Evolutionary conservation across 2,888 invertebrate species (phyloP), one percentile per base, ranked within the genome.

Genomic region (Dryomyza anilis): DNA sequence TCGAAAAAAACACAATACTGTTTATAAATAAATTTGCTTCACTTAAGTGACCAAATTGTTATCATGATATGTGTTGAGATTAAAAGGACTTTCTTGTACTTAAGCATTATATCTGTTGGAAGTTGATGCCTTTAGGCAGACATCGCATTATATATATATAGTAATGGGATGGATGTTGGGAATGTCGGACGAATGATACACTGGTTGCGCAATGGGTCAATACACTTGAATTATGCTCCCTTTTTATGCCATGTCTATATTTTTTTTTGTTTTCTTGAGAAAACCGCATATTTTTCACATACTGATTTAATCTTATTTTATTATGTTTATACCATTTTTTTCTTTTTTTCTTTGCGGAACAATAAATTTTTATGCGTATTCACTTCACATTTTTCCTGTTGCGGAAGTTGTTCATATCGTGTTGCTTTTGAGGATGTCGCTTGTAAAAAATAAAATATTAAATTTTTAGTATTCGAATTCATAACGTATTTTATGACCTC

Each of bases 1-100:
- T 36, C 39, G 61, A 61, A 65, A 64, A 63, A 29, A 58, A 55
- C 72, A 74, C 73, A 76, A 72, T 74, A 77, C 72, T 75, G 77
- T 76, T 79, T 78, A 78, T 77, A 81, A 80, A 81, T 81, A 80
- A 80, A 81, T 81, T 81, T 81, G 80, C 78, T 76, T 78, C 80
- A 81, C 80, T 80, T 81, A 76, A 79, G 81, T 80, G 80, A 80
- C 80, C 81, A 78, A 77, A 80, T 81, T 80, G 79, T 79, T 81
- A 79, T 80, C 78, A 72, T 79, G 79, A 79, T 79, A 76, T 79
- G 77, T 77, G 79, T 74, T 74, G 74, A 76, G 81, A 80, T 79
- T 80, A 79, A 79, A 78, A 80, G 81, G 77, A 79, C 78, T 80
- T 79, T 76, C 80, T 76, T 79, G 80, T 79, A 39, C 8, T n/a